A percentile compares a stretch with the other conserved stretches of the same genome.
Evolutionary conservation across 2,797 vertebrate genomes (phyloP).

Genomic region (Podargus strigoides): DNA sequence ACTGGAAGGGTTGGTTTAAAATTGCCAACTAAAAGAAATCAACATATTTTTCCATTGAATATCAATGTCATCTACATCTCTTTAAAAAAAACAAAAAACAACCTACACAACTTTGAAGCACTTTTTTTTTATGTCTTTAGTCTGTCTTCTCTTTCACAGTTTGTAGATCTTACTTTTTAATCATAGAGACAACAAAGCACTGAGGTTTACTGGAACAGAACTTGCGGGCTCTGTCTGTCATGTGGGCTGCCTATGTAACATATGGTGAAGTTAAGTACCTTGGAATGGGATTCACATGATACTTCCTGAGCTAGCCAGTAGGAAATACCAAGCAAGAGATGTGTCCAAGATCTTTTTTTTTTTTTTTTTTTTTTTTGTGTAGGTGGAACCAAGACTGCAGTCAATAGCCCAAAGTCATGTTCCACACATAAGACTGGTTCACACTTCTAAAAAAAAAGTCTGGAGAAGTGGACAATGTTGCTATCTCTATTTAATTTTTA

Average conservation of each 20-base stretch:
- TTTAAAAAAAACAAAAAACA: too few species aligned
- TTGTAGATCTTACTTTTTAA: neutral
- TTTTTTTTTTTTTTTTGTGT: too few species aligned
- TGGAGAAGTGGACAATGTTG: neutral
- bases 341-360: neutral
- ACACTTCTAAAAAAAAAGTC: neutral
- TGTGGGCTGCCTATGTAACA: neutral
- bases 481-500: neutral
- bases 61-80: conserved; percentile 19
- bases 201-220: neutral
- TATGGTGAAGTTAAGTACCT: neutral
- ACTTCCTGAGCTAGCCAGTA: neutral
- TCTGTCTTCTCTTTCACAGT: neutral
- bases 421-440: neutral
- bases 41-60: neutral
- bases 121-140: neutral
- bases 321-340: neutral
- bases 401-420: neutral
- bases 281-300: neutral
- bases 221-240: neutral
- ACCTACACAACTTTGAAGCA: neutral
- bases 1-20: conserved; percentile 3
- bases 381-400: neutral
- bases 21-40: neutral
- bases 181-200: neutral